phyloP scores from a whole-genome alignment of 2,888 invertebrate genomes.

The Cryptus armator region DNA sequence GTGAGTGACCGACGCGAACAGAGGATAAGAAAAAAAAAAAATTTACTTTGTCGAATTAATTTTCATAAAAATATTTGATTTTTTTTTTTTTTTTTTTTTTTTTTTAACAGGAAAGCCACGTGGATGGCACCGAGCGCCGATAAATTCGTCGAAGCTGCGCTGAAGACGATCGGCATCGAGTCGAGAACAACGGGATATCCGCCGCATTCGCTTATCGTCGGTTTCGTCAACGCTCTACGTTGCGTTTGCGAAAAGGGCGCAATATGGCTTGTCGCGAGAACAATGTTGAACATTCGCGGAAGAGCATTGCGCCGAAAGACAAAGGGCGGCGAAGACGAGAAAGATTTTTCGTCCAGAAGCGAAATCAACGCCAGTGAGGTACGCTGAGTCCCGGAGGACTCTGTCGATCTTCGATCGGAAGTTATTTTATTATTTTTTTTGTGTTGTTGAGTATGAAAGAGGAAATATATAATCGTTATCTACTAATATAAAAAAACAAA shows the following conservation, averaged over 20 bases:
- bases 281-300: slow-evolving; percentile 89
- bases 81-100: slow-evolving; percentile 23
- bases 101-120: slow-evolving; percentile 85
- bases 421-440: slow-evolving; percentile 16
- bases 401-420: neutral
- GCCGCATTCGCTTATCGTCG: slow-evolving; percentile 89
- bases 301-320: slow-evolving; percentile 87
- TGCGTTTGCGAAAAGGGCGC: slow-evolving; percentile 86
- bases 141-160: slow-evolving; percentile 90
- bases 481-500: neutral
- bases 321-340: slow-evolving; percentile 59
- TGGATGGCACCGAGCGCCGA: slow-evolving; percentile 92
- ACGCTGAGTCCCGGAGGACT: slow-evolving; percentile 15
- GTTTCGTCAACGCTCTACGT: slow-evolving; percentile 85
- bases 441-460: slow-evolving; percentile 33
- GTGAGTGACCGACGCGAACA: slow-evolving; percentile 72
- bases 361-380: slow-evolving; percentile 36
- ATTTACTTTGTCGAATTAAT: neutral
- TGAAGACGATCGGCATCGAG: slow-evolving; percentile 90
- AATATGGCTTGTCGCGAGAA: slow-evolving; percentile 88
- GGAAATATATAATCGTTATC: slow-evolving; percentile 29
- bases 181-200: slow-evolving; percentile 91
- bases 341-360: slow-evolving; percentile 66
- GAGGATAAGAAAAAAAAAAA: no score
- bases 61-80: neutral